Conservation (phyloP, 1,140 invertebrate species). For the Drosophila virilis region DNA sequence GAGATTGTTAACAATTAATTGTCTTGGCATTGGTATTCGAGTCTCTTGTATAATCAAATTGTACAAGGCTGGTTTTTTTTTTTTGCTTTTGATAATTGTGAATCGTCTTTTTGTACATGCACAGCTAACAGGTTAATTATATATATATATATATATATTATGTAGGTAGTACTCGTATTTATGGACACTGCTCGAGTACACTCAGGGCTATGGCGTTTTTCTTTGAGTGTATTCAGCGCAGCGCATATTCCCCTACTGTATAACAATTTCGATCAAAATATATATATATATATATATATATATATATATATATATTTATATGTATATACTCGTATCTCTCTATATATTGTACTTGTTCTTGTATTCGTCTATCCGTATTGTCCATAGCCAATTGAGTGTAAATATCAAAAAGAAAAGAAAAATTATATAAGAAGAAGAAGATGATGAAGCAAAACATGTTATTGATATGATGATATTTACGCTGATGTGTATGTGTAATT, state of each 20-base stretch:
- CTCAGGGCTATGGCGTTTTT: neutral
- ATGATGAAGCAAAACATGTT: neutral
- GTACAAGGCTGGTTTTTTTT: constrained; percentile 18
- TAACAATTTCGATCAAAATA: constrained; percentile 31
- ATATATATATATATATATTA: neutral
- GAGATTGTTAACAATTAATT: constrained; percentile 1
- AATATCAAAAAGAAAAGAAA: constrained; percentile 33
- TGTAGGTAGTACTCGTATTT: constrained; percentile 12
- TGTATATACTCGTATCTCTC: constrained; percentile 22
- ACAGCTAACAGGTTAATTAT: constrained; percentile 40
- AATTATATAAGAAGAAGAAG: neutral
- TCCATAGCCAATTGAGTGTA: constrained; percentile 54
- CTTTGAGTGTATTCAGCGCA: constrained; percentile 15
- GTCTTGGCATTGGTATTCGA: constrained; percentile 29
- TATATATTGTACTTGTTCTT: constrained; percentile 30
- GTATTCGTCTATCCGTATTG: constrained; percentile 30
- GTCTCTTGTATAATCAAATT: constrained; percentile 38
- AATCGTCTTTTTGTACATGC: constrained; percentile 37
- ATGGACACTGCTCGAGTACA: neutral
- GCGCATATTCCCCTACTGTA: neutral
- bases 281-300: constrained; percentile 23
- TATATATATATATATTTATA: constrained; percentile 25
- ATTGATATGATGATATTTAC: constrained; percentile 8
- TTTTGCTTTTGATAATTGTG: constrained; percentile 31
- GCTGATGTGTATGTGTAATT: constrained; percentile 18